A percentile compares a stretch with the other conserved stretches of the same genome.
phyloP scores from a whole-genome alignment of 2,113 vertebrate genomes.

The Gadus macrocephalus region DNA sequence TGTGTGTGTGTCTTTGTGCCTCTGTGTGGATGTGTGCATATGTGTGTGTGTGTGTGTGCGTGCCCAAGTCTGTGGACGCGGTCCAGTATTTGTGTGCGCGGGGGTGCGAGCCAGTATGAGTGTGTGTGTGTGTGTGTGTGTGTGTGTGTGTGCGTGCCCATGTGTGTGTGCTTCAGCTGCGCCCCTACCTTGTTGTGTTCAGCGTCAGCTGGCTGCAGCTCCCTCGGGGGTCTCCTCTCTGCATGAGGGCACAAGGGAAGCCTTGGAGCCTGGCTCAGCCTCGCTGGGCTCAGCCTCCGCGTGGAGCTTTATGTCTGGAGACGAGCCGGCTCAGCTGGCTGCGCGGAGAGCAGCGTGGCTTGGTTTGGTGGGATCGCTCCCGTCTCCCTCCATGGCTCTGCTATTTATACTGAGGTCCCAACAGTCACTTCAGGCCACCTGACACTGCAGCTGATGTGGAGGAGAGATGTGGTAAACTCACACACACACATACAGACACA shows the following conservation, averaged over 20 bases:
- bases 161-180: constrained; percentile 65
- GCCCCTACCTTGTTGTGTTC: constrained; percentile 78
- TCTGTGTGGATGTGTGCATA: too few relatives aligned
- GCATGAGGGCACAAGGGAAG: constrained; percentile 69
- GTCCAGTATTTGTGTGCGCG: neutral
- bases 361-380: constrained; percentile 49
- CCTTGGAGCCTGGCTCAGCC: constrained; percentile 44
- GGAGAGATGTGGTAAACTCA: constrained; percentile 8
- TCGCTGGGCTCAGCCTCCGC: constrained; percentile 15
- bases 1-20: too few relatives aligned
- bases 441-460: constrained; percentile 62
- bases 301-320: constrained; percentile 27
- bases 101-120: neutral
- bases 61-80: neutral
- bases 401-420: constrained; percentile 75
- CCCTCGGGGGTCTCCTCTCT: constrained; percentile 64
- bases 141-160: constrained; percentile 23
- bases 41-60: too few relatives aligned
- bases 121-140: constrained; percentile 19
- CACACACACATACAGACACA: constrained; percentile 36
- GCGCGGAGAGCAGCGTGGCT: constrained; percentile 49
- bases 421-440: constrained; percentile 71
- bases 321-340: constrained; percentile 31
- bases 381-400: constrained; percentile 29
- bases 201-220: constrained; percentile 69